Conservation (phyloP, 2,113 vertebrate species). For the Ursus arctos region DNA sequence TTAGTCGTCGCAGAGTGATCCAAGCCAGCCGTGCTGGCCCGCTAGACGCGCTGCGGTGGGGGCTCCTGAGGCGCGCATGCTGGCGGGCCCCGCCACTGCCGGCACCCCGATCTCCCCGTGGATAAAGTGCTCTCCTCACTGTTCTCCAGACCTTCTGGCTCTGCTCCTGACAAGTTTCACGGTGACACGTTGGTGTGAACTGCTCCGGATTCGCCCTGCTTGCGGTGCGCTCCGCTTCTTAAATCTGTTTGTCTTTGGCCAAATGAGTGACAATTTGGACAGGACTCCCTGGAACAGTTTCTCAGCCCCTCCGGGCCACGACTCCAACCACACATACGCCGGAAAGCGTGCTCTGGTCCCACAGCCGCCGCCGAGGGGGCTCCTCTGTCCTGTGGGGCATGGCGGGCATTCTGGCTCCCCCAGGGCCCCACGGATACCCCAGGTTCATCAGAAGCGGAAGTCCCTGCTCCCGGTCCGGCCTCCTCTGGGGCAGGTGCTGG, state of each 20-base stretch:
- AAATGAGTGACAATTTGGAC: neutral
- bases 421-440: neutral
- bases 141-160: neutral
- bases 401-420: neutral
- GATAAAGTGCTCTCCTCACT: neutral
- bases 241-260: neutral
- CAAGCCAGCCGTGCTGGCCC: no score
- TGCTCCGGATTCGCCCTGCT: neutral
- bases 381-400: neutral
- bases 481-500: neutral
- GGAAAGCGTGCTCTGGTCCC: neutral
- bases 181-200: no score
- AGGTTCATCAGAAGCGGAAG: neutral
- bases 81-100: rapidly evolving
- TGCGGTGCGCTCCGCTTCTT: neutral
- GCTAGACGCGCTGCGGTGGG: no score
- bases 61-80: neutral
- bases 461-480: neutral
- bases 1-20: neutral
- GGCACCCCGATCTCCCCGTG: neutral
- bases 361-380: rapidly evolving
- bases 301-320: neutral
- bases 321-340: neutral
- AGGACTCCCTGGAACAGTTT: neutral
- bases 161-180: neutral